Evolutionary conservation across 2,888 invertebrate species (phyloP), one percentile per base, ranked within the genome.

Genomic region (Eristalis arbustorum): DNA sequence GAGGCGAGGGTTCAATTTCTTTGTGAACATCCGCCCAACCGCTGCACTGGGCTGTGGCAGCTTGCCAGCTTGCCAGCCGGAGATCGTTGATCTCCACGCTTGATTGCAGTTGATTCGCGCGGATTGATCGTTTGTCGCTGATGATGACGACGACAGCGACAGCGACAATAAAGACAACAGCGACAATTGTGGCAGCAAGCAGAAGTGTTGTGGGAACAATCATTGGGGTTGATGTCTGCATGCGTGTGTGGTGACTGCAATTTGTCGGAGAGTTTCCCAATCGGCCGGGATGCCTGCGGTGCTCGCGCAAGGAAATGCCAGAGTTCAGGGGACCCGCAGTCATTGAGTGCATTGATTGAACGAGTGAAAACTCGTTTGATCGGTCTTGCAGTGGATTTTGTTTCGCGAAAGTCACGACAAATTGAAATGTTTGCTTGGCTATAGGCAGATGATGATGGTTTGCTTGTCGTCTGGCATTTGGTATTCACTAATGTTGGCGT

Each of bases 151-250:
- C n/a, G 59, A 25, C 11, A 1, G 6, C 31, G 59, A 49, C 18
- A 5, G 10, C 31, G 59, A 49, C 18, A 49, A 49, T 49, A 49
- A 25, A 59, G 59, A 59, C 25, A 59, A 59, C 59, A 59, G 25
- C 25, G 25, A 22, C 62, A 42, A 67, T 61, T 28, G 74, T 64
- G 49, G 31, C 49, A 14, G 74, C 71, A 67, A n/a, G 62, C 49
- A 77, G 67, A 81, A 78, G 73, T 74, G 77, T 61, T 85, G 85
- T 85, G 85, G 81, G 85, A 81, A 85, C 77, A 69, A 77, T 81
- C 40, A 74, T 42, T 77, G 40, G 25, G 34, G 72, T 73, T 22
- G 37, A 23, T 25, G 18, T 42, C 66, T 66, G n/a, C 34, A 1
- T 77, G 81, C 73, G 81, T 77, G 64, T 42, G 34, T 31, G 22